Percentiles rank a stretch among this genome's conserved stretches.
These are phyloP conservation scores for Halcyon badia DNA, from an alignment of 2,797 vertebrate genomes.

Conservation along the genomic window DNA sequence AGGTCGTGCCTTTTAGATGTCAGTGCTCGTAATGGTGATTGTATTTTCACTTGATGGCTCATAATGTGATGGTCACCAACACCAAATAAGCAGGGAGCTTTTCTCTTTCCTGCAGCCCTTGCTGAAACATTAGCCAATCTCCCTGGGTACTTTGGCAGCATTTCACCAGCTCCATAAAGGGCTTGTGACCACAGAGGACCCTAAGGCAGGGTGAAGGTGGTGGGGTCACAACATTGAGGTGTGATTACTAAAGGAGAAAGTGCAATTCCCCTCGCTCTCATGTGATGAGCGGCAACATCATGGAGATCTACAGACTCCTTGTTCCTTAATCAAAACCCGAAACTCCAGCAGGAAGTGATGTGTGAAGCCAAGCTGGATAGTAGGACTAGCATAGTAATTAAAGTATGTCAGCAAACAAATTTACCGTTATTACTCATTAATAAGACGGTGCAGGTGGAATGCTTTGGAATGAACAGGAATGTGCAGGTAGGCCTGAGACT, in stretches of 20 bases:
- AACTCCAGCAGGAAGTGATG: background rate
- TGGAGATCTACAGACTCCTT: background rate
- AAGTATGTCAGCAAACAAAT: background rate
- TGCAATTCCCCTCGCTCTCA: background rate
- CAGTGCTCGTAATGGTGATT: background rate
- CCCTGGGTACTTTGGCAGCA: background rate
- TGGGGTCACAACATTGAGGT: background rate
- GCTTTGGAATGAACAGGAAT: background rate
- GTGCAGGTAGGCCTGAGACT: background rate
- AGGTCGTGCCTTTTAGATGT: background rate
- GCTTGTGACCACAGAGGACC: background rate
- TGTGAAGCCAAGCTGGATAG: background rate
- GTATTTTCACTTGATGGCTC: background rate
- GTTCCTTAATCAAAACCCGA: constrained; percentile 11
- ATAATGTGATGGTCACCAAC: background rate
- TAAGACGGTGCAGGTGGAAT: background rate
- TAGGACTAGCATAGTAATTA: background rate
- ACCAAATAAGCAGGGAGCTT: background rate
- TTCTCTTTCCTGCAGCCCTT: background rate
- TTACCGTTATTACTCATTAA: background rate
- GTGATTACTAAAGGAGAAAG: background rate
- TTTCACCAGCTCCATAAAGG: background rate
- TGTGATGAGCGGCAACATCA: background rate
- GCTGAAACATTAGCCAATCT: background rate
- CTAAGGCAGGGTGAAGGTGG: background rate